These are phyloP conservation scores for Bursaphelenchus okinawaensis DNA, from an alignment of 2,888 invertebrate species.

Conservation along the genomic window DNA sequence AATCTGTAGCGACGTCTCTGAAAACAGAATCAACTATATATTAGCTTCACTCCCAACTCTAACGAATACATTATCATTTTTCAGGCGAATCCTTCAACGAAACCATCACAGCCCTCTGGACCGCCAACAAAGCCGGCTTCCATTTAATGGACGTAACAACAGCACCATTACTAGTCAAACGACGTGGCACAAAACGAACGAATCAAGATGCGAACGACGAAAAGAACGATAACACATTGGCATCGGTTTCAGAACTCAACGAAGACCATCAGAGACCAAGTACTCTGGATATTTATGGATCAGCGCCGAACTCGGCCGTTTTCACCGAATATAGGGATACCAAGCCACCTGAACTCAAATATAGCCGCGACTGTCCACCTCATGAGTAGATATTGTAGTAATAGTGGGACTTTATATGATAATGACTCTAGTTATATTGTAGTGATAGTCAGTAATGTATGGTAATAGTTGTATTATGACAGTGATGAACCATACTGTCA, in stretches of 20 bases:
- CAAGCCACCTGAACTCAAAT: constrained; percentile 32
- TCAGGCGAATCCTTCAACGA: constrained; percentile 62
- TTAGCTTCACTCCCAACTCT: not conserved
- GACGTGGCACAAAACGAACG: constrained; percentile 44
- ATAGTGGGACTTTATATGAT: not conserved
- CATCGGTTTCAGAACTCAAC: constrained; percentile 26
- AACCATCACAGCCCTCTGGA: constrained; percentile 69
- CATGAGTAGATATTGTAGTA: not conserved
- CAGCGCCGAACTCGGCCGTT: constrained; percentile 13
- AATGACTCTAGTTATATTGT: not conserved
- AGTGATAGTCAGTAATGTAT: no score
- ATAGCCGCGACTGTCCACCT: constrained; percentile 26
- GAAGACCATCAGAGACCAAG: constrained; percentile 24
- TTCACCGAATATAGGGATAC: constrained; percentile 34
- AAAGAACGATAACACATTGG: not conserved
- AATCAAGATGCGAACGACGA: not conserved
- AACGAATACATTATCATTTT: no score
- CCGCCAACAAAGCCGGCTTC: constrained; percentile 71
- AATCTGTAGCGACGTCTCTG: no score
- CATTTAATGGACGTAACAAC: constrained; percentile 69
- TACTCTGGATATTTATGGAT: constrained; percentile 18
- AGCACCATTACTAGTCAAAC: constrained; percentile 63
- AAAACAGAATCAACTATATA: no score
- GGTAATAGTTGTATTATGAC: no score
- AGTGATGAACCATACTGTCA: no score